Percentiles rank a stretch among this genome's conserved stretches.
Evolutionary conservation across 2,113 vertebrate species (phyloP).

Genomic region (Rhadina sibilatrix): DNA sequence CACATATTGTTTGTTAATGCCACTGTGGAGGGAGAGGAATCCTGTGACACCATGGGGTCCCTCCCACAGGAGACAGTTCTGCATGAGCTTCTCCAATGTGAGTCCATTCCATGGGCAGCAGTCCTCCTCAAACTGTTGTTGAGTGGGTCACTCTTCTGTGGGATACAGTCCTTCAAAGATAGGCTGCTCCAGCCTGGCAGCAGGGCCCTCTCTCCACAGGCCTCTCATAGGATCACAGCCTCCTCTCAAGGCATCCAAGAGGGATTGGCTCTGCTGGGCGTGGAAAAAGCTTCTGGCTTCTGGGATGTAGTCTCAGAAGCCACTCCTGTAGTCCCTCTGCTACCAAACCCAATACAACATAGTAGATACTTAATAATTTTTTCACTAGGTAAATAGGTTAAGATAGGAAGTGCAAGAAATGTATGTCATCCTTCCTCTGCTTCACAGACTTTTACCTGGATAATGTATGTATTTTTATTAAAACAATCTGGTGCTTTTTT

Average conservation of each 20-base stretch:
- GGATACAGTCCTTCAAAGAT: too few species aligned
- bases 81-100: rapidly evolving
- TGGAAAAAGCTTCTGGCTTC: background rate
- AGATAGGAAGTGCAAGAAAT: background rate
- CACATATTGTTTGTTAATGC: background rate
- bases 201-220: too few species aligned
- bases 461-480: background rate
- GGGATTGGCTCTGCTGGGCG: background rate
- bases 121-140: background rate
- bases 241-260: background rate
- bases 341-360: background rate
- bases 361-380: background rate
- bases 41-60: rapidly evolving
- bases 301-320: background rate
- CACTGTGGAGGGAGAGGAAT: background rate
- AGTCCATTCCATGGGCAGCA: background rate
- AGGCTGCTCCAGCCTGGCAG: background rate
- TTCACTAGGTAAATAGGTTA: background rate
- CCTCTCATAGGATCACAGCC: background rate
- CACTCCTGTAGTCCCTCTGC: background rate
- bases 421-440: background rate
- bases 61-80: background rate
- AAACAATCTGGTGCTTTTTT: background rate
- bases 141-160: rapidly evolving
- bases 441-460: background rate